Conservation (phyloP, 2,113 vertebrate species). For the Calidris pugnax region DNA sequence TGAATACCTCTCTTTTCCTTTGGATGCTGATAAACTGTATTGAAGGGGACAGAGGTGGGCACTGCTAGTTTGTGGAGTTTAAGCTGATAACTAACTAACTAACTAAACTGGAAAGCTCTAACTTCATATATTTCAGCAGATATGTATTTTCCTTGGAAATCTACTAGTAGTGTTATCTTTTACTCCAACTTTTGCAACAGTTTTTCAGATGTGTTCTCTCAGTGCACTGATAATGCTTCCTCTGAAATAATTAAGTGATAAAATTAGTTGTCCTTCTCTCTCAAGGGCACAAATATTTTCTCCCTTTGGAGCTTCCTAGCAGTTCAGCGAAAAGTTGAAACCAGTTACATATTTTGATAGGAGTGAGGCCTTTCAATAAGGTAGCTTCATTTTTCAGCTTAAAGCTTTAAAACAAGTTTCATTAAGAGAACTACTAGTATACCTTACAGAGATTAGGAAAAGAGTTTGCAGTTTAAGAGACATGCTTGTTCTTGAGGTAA, state of each 20-base stretch:
- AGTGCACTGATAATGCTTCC: neutral
- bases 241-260: conserved; percentile 20
- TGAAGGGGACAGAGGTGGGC: neutral
- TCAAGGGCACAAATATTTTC: conserved; percentile 14
- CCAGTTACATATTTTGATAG: neutral
- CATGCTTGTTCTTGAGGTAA: neutral
- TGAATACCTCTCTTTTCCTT: neutral
- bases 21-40: neutral
- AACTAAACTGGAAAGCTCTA: neutral
- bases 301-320: neutral
- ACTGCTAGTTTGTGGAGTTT: neutral
- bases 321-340: neutral
- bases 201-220: neutral
- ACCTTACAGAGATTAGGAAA: neutral
- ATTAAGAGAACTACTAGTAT: neutral
- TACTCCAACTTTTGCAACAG: neutral
- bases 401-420: neutral
- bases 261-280: conserved; percentile 20
- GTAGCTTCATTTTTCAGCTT: neutral
- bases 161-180: neutral
- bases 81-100: neutral
- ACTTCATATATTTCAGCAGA: neutral
- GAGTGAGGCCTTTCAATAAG: neutral
- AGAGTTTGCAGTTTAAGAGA: neutral
- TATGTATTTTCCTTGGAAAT: neutral